Base-by-base conservation (phyloP, 2,888 invertebrate genomes). In the Mylabris sibirica region DNA sequence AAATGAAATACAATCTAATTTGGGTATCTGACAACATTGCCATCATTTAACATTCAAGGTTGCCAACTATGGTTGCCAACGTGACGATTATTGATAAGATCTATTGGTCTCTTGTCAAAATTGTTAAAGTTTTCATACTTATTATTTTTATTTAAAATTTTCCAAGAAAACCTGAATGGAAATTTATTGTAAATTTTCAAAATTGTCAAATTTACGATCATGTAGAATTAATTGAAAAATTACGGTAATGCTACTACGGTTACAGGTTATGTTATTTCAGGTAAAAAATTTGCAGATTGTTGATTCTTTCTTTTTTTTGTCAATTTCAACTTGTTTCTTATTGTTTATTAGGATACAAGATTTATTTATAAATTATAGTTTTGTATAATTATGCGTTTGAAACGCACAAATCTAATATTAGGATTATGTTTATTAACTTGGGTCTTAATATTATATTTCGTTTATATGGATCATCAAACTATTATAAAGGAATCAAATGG, bases 391-490 rank as follows among this genome's bases (percentile, higher is more conserved):
- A 76, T 76, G 76, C 70, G 76, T 63, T 59, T 76, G 68, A 76
- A 76, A 73, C 76, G 74, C 61, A 72, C 72, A 69, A 72, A 69
- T 62, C 64, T 75, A 53, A 83, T 88, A 79, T 81, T 88, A 82
- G 79, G 79, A 72, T 79, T 82, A 77, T 78, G 80, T 76, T 75
- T 83, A 73, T 72, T 84, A 74, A 77, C 80, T 76, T 89, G 89
- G 89, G 86, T 86, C 79, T 84, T 86, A 66, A 83, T 88, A 73
- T 86, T 88, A 69, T 89, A 88, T 79, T 86, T 87, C 79, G 83
- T 87, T 69, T 86, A 88, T 77, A 81, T 86, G 68, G 85, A 85
- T 77, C 84, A 86, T 74, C 86, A 87, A 57, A 79, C 83, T 61
- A 83, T 82, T 75, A 82, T 80, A 73, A 84, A 80, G 69, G 77